Conservation (phyloP, 2,113 vertebrate species). For the Osmerus eperlanus region DNA sequence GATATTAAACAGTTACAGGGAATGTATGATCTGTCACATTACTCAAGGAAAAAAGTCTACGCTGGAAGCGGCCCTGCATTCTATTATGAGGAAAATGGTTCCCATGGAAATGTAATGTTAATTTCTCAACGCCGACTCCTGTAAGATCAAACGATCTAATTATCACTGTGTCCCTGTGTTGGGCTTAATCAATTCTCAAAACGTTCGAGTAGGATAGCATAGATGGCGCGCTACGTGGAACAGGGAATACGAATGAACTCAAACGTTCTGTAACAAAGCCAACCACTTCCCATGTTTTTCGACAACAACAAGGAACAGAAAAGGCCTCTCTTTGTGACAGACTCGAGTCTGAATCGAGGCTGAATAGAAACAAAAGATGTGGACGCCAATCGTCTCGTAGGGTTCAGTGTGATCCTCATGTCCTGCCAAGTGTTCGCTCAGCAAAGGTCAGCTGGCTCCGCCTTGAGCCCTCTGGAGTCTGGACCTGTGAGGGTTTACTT, state of each 20-base stretch:
- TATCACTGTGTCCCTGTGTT: not conserved
- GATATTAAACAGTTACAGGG: too few relatives aligned
- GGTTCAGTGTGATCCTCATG: constrained; percentile 20
- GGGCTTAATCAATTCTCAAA: not conserved
- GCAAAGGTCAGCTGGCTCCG: constrained; percentile 30
- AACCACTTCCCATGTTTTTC: too few relatives aligned
- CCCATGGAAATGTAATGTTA: constrained; percentile 15
- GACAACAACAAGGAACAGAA: too few relatives aligned
- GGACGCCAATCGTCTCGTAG: not conserved
- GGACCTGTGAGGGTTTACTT: too few relatives aligned
- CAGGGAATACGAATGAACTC: not conserved
- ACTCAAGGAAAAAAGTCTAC: not conserved
- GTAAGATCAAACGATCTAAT: not conserved
- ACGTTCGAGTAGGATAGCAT: not conserved
- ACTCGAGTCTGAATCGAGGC: constrained; percentile 9
- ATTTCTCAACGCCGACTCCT: constrained; percentile 9
- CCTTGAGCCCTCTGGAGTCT: constrained; percentile 1
- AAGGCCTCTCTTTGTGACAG: too few relatives aligned
- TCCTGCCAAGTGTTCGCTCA: constrained; percentile 17
- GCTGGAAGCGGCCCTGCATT: not conserved
- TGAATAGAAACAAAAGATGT: not conserved
- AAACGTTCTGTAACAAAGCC: not conserved
- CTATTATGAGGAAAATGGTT: constrained; percentile 2
- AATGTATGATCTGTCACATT: too few relatives aligned
- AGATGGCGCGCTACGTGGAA: not conserved